Conservation (phyloP, 2,113 vertebrate genomes). For the Chiloscyllium plagiosum region DNA sequence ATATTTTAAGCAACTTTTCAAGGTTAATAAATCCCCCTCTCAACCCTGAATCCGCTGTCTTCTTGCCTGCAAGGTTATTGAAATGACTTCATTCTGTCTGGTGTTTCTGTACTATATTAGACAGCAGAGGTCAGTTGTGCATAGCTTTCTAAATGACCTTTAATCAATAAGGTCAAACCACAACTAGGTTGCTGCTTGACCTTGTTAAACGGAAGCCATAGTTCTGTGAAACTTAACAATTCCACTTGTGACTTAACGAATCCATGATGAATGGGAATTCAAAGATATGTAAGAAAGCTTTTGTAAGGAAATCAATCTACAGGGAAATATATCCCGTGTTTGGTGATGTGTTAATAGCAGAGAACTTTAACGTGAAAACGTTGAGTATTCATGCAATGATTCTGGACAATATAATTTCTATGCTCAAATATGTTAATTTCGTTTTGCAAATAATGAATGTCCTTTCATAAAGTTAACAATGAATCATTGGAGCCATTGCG, state of each 20-base stretch:
- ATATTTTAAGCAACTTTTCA: background rate
- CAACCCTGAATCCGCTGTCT: background rate
- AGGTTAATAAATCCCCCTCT: background rate
- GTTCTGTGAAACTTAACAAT: conserved; percentile 6
- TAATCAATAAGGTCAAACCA: conserved; percentile 30
- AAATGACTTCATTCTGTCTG: background rate
- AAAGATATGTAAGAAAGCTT: background rate
- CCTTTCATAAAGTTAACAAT: background rate
- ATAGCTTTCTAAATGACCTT: background rate
- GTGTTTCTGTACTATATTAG: background rate
- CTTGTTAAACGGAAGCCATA: background rate
- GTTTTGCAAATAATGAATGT: background rate
- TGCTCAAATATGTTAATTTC: background rate
- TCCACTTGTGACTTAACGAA: background rate
- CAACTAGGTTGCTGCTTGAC: background rate
- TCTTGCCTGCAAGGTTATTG: background rate
- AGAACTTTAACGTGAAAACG: background rate
- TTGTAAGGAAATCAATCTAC: background rate
- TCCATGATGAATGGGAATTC: background rate
- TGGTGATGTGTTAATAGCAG: no score
- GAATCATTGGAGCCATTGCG: background rate
- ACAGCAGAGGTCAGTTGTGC: background rate
- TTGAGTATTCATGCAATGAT: background rate
- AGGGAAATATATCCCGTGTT: background rate
- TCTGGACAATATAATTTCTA: background rate